Percentiles rank a stretch among this genome's conserved stretches.
Evolutionary conservation across 1,140 invertebrate species (phyloP).

Genomic region (Drosophila hydei): DNA sequence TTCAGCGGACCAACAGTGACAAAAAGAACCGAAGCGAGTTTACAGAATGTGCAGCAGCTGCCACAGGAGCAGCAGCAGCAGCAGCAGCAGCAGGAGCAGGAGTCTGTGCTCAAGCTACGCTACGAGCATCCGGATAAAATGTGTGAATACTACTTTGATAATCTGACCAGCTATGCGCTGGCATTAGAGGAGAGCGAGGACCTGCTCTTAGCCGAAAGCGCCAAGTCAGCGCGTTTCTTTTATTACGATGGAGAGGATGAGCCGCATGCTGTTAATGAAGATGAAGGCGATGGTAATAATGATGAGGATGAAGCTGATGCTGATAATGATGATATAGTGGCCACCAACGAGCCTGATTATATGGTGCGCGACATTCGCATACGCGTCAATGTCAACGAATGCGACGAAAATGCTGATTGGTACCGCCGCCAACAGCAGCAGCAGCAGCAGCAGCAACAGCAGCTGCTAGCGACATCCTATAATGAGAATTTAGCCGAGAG

Average conservation of each 20-base stretch:
- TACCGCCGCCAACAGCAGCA: slow-evolving; percentile 43
- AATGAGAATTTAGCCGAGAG: slow-evolving; percentile 81
- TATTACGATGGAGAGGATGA: slow-evolving; percentile 44
- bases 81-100: slow-evolving; percentile 21
- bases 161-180: slow-evolving; percentile 66
- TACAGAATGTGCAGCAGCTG: background rate
- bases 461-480: slow-evolving; percentile 45
- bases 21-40: background rate
- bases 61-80: background rate
- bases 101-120: slow-evolving; percentile 55
- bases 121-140: slow-evolving; percentile 83
- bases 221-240: slow-evolving; percentile 63
- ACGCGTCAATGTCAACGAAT: slow-evolving; percentile 71
- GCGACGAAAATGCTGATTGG: slow-evolving; percentile 68
- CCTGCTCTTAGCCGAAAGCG: slow-evolving; percentile 68
- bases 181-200: slow-evolving; percentile 70
- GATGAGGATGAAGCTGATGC: slow-evolving; percentile 6
- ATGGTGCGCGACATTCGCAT: slow-evolving; percentile 67
- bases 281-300: background rate
- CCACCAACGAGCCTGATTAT: slow-evolving; percentile 56
- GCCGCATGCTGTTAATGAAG: slow-evolving; percentile 1
- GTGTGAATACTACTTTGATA: slow-evolving; percentile 81
- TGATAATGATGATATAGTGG: slow-evolving; percentile 12
- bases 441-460: slow-evolving; percentile 12
- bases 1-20: slow-evolving; percentile 73